A percentile compares a stretch with the other conserved stretches of the same genome.
phyloP scores from a whole-genome alignment of 2,113 vertebrate species.

The Tautogolabrus adspersus region DNA sequence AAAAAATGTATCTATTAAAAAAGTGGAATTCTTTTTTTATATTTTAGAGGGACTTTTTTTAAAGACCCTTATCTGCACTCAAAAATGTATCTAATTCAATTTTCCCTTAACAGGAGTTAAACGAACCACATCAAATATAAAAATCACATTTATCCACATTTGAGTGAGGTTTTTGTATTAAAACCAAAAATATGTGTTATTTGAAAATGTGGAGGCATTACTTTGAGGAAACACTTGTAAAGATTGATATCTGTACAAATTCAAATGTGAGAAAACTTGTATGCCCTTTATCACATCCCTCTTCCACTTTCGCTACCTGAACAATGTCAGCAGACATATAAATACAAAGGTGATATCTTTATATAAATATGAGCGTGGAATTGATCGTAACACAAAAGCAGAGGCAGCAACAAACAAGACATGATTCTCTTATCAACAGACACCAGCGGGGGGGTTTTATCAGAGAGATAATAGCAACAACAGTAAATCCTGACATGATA shows the following conservation, averaged over 20 bases:
- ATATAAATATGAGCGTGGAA: slow-evolving; percentile 6
- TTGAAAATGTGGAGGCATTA: too few species aligned
- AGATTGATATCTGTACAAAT: too few species aligned
- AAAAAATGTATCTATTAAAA: background rate
- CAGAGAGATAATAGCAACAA: slow-evolving; percentile 20
- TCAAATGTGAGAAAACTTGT: background rate
- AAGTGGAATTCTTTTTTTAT: background rate
- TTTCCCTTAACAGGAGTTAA: too few species aligned
- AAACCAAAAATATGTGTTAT: too few species aligned
- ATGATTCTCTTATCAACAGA: slow-evolving; percentile 8
- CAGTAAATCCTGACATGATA: slow-evolving; percentile 38
- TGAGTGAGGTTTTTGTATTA: too few species aligned
- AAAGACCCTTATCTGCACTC: too few species aligned
- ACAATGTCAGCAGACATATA: background rate
- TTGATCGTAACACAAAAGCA: slow-evolving; percentile 17
- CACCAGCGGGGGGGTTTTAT: background rate
- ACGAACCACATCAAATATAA: too few species aligned
- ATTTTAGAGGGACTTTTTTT: too few species aligned
- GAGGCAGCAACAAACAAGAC: background rate
- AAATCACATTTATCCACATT: too few species aligned
- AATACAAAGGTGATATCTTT: background rate
- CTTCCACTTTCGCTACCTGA: slow-evolving; percentile 10
- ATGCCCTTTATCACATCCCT: background rate
- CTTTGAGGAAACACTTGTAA: too few species aligned
- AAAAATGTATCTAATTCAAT: too few species aligned